These are phyloP conservation scores for Dysdera silvatica DNA, from an alignment of 1,140 invertebrate genomes.

Conservation along the genomic window DNA sequence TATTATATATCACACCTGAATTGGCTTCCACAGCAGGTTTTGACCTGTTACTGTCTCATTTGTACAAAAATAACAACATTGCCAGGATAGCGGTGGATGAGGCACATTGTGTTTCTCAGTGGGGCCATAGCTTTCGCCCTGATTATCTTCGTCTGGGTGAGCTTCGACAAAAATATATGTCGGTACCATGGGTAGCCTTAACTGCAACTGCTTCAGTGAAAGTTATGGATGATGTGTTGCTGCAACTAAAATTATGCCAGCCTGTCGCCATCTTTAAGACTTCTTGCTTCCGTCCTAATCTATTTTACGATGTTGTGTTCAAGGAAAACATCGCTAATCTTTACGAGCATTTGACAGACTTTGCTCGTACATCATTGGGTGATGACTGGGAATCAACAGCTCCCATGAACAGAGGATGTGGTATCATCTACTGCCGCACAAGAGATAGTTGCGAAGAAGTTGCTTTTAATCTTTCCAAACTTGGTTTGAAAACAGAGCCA, in stretches of 20 bases:
- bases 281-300: slow-evolving; percentile 58
- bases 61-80: slow-evolving; percentile 50
- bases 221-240: slow-evolving; percentile 54
- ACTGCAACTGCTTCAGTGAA: slow-evolving; percentile 75
- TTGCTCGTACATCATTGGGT: slow-evolving; percentile 45
- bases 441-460: slow-evolving; percentile 57
- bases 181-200: slow-evolving; percentile 76
- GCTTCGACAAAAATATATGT: slow-evolving; percentile 58
- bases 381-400: slow-evolving; percentile 38
- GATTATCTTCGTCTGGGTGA: slow-evolving; percentile 82
- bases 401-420: slow-evolving; percentile 58
- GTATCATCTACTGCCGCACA: slow-evolving; percentile 62
- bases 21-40: slow-evolving; percentile 51
- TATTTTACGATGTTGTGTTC: slow-evolving; percentile 65
- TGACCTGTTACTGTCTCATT: slow-evolving; percentile 37
- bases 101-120: slow-evolving; percentile 95
- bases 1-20: slow-evolving; percentile 89
- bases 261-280: slow-evolving; percentile 53
- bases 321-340: slow-evolving; percentile 70
- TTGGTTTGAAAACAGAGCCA: slow-evolving; percentile 51
- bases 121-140: slow-evolving; percentile 95
- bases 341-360: slow-evolving; percentile 63
- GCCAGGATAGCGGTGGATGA: slow-evolving; percentile 76
- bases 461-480: slow-evolving; percentile 49
- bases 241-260: slow-evolving; percentile 49